Conservation (phyloP, 1,140 invertebrate species). For the Drosophila tsacasi region DNA sequence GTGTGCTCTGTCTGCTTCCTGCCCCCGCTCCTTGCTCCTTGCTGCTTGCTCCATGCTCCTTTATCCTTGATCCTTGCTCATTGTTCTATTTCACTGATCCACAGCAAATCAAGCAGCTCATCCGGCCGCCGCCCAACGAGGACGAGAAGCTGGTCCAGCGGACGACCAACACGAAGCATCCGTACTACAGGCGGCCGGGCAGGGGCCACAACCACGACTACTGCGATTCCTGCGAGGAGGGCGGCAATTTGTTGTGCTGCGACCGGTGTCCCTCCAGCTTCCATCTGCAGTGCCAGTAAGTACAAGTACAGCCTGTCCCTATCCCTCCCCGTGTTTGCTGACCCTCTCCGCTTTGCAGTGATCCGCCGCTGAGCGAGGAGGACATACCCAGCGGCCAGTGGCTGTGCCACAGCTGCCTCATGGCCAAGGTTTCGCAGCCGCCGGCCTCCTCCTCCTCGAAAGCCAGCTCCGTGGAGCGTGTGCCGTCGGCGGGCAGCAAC, state of each 20-base stretch:
- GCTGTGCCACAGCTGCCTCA: constrained; percentile 93
- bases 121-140: constrained; percentile 94
- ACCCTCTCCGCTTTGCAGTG: constrained; percentile 86
- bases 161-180: constrained; percentile 90
- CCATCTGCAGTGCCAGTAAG: constrained; percentile 97
- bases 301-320: constrained; percentile 1
- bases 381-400: constrained; percentile 96
- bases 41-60: constrained; percentile 1
- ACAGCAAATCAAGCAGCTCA: constrained; percentile 94
- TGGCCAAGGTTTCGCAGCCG: constrained; percentile 72
- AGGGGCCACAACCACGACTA: constrained; percentile 96
- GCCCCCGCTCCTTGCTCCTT: background rate
- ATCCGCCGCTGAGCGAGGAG: constrained; percentile 94
- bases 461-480: constrained; percentile 78
- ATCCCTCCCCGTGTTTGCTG: background rate
- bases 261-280: constrained; percentile 97
- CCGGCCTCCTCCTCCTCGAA: constrained; percentile 59
- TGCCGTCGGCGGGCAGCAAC: constrained; percentile 56
- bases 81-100: constrained; percentile 32
- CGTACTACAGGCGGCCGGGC: constrained; percentile 93
- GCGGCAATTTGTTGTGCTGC: constrained; percentile 97
- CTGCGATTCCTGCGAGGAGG: constrained; percentile 96
- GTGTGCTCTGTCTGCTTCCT: background rate
- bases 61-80: constrained; percentile 6
- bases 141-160: constrained; percentile 86